Conservation (phyloP, 2,888 invertebrate species). For the Leucania comma region DNA sequence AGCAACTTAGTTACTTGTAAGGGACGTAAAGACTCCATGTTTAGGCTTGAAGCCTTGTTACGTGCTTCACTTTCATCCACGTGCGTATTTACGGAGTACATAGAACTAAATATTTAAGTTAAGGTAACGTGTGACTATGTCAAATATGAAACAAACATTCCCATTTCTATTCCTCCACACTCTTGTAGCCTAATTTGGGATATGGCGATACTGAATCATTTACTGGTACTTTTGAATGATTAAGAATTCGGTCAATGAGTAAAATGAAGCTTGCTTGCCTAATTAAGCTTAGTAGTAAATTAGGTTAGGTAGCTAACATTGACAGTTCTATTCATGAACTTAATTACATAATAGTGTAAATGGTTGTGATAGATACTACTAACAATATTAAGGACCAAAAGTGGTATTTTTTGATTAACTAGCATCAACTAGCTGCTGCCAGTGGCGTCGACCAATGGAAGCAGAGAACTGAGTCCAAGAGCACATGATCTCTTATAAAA, state of each 20-base stretch:
- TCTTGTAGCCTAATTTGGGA: too few relatives aligned
- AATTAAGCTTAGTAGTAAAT: too few relatives aligned
- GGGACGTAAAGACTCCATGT: slow-evolving; percentile 4
- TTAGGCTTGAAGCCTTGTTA: slow-evolving; percentile 11
- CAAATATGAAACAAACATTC: slow-evolving; percentile 5
- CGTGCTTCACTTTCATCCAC: slow-evolving; percentile 9
- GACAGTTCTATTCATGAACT: too few relatives aligned
- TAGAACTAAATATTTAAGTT: background rate
- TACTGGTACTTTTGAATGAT: too few relatives aligned
- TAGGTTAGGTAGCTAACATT: too few relatives aligned
- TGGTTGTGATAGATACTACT: too few relatives aligned
- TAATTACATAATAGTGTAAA: too few relatives aligned
- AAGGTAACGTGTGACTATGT: background rate
- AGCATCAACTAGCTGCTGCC: background rate
- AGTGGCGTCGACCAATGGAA: background rate
- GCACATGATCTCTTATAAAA: too few relatives aligned
- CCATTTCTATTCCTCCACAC: background rate
- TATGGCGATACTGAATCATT: too few relatives aligned
- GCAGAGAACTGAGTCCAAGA: background rate
- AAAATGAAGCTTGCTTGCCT: too few relatives aligned
- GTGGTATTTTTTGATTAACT: background rate
- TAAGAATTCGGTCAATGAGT: too few relatives aligned
- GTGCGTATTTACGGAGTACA: slow-evolving; percentile 12
- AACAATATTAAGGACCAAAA: too few relatives aligned
- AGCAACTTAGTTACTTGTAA: slow-evolving; percentile 6